Evolutionary conservation across 1,140 invertebrate genomes (phyloP), one percentile per base, ranked within the genome.

Genomic region (Cherax destructor): DNA sequence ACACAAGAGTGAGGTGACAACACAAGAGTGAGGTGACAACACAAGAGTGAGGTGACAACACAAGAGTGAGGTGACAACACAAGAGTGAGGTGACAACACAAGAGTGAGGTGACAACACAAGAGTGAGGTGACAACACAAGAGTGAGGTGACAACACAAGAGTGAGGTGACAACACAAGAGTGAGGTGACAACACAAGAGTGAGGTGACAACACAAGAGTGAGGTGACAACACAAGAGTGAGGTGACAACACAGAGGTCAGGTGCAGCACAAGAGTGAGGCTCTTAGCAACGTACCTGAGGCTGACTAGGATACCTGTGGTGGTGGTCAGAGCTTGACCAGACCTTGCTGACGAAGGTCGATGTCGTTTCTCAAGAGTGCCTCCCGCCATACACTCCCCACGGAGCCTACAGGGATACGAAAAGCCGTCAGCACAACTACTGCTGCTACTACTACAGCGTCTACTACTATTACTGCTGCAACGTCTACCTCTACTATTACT

Each of bases 371-470:
- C 81, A 93, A 93, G 59, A 94, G 91, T 41, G 92, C 94, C 81
- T 94, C 93, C 81, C 93, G 92, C 85, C 93, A 93, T 30, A 93
- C 89, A 69, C 94, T 87, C 21, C 92, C 92, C 56, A 87, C 92
- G 41, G 94, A 88, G 80, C 93, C 93, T 81, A 93, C 85, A 9
- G 97, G 97, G 59, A 80, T 47, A 88, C 77, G 61, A 79, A 77
- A 52, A 79, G 41, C 21, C 41, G 24, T 52, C 72, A 76, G 16
- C 52, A 21, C 79, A 49, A 52, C 24, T 56, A 59, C 56, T 65
- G 18, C 21, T 2, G 18, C 16, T 16, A 59, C 56, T 59, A 59
- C 30, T 41, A 41, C 30, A 41, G 2, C 2, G 30, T 41, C 30
- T 41, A 41, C 30, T 41, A 41, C 30, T 41, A 41, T 3, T 79